Evolutionary conservation across 2,797 vertebrate genomes (phyloP).

Genomic region (Schizopygopsis malacanthus): DNA sequence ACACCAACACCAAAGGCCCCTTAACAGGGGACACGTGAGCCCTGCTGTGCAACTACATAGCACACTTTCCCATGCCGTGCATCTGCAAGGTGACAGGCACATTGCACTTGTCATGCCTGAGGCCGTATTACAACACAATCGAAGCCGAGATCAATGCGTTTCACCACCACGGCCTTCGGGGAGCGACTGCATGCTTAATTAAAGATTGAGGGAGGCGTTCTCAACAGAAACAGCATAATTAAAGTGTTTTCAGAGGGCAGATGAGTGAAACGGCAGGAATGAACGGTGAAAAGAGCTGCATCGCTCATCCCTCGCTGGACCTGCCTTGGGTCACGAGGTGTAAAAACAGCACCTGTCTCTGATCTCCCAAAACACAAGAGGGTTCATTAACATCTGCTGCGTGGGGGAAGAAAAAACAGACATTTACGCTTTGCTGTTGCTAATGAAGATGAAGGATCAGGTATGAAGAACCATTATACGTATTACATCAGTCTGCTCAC

Average conservation of each 20-base stretch:
- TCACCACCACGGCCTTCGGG: constrained; percentile 59
- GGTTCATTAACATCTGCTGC: constrained; percentile 8
- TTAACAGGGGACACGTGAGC: not conserved
- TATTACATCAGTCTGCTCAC: not conserved
- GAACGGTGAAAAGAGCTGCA: not conserved
- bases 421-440: not conserved
- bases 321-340: constrained; percentile 39
- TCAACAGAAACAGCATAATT: constrained; percentile 76
- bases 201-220: constrained; percentile 68
- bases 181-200: constrained; percentile 78
- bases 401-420: not conserved
- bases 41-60: not conserved
- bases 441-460: not conserved
- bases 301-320: constrained; percentile 16
- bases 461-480: not conserved
- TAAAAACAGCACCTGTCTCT: constrained; percentile 54
- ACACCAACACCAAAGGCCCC: not conserved
- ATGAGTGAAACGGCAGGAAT: not conserved
- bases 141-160: constrained; percentile 74
- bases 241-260: constrained; percentile 53
- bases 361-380: constrained; percentile 24
- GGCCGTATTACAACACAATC: constrained; percentile 69
- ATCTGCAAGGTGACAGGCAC: constrained; percentile 46
- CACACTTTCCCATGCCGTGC: constrained; percentile 36
- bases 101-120: constrained; percentile 19